Evolutionary conservation across 1,140 invertebrate species (phyloP).

Genomic region (Drosophila novamexicana): DNA sequence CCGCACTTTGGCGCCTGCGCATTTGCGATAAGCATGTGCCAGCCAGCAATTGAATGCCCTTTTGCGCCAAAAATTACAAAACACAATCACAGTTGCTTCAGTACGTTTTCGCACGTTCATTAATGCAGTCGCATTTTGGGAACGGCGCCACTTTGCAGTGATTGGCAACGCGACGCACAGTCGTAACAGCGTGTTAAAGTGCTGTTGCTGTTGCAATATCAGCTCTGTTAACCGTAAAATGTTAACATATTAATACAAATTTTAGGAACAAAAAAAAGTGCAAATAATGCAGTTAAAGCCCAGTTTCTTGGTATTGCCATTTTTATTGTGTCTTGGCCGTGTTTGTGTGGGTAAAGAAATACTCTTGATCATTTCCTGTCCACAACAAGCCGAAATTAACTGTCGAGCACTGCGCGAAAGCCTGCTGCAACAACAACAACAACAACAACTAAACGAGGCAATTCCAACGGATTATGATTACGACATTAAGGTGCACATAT

Average conservation of each 20-base stretch:
- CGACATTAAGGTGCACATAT: slow-evolving; percentile 85
- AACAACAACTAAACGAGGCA: slow-evolving; percentile 19
- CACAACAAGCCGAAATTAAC: slow-evolving; percentile 32
- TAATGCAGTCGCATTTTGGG: slow-evolving; percentile 36
- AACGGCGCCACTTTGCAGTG: neutral
- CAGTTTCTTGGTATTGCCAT: neutral
- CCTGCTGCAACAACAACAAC: slow-evolving; percentile 60
- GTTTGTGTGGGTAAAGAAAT: slow-evolving; percentile 46
- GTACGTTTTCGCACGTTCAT: slow-evolving; percentile 68
- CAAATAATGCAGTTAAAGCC: slow-evolving; percentile 18
- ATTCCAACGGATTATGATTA: slow-evolving; percentile 58
- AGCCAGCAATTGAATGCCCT: neutral
- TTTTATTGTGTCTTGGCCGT: neutral
- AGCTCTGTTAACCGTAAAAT: neutral
- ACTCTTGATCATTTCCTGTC: slow-evolving; percentile 71
- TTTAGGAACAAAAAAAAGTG: neutral
- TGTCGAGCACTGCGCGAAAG: slow-evolving; percentile 47
- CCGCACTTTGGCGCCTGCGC: slow-evolving; percentile 55
- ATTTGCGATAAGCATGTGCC: neutral
- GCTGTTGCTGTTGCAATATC: neutral
- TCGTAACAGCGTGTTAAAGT: neutral
- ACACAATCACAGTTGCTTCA: slow-evolving; percentile 64
- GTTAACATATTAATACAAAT: neutral
- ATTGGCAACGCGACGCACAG: slow-evolving; percentile 17
- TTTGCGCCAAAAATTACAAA: slow-evolving; percentile 72